These are phyloP conservation scores for Channa striata DNA, from an alignment of 2,797 vertebrate species.

Conservation along the genomic window DNA sequence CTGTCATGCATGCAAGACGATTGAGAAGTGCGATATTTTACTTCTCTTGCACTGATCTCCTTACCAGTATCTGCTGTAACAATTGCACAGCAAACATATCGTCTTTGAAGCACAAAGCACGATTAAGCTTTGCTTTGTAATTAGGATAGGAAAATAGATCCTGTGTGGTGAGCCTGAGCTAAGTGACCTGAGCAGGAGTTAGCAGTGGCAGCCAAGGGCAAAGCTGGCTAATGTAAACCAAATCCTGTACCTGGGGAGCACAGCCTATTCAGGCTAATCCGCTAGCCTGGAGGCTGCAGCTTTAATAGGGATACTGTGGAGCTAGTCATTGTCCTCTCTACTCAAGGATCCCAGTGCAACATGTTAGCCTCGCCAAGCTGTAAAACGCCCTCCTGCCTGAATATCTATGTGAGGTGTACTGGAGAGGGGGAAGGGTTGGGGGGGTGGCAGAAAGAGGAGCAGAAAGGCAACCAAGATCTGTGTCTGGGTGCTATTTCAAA, in stretches of 20 bases:
- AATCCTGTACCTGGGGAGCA: constrained; percentile 89
- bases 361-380: constrained; percentile 72
- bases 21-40: constrained; percentile 63
- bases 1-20: constrained; percentile 56
- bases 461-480: constrained; percentile 32
- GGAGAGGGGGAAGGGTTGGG: no score
- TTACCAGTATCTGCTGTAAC: constrained; percentile 28
- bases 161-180: constrained; percentile 66
- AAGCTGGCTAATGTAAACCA: constrained; percentile 87
- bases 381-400: constrained; percentile 44
- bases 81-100: constrained; percentile 53
- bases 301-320: constrained; percentile 84
- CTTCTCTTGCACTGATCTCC: constrained; percentile 6
- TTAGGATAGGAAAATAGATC: constrained; percentile 50
- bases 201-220: constrained; percentile 84
- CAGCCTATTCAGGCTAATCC: constrained; percentile 88
- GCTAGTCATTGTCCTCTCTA: constrained; percentile 78
- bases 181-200: constrained; percentile 85
- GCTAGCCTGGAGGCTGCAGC: constrained; percentile 85
- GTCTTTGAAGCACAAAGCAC: constrained; percentile 55
- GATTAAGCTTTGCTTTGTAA: constrained; percentile 63
- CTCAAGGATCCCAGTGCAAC: constrained; percentile 75
- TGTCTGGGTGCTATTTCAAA: constrained; percentile 34
- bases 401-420: constrained; percentile 59
- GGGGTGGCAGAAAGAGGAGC: constrained; percentile 1